Evolutionary conservation across 2,797 vertebrate species (phyloP).

Genomic region (Notoglanidium macrostoma): DNA sequence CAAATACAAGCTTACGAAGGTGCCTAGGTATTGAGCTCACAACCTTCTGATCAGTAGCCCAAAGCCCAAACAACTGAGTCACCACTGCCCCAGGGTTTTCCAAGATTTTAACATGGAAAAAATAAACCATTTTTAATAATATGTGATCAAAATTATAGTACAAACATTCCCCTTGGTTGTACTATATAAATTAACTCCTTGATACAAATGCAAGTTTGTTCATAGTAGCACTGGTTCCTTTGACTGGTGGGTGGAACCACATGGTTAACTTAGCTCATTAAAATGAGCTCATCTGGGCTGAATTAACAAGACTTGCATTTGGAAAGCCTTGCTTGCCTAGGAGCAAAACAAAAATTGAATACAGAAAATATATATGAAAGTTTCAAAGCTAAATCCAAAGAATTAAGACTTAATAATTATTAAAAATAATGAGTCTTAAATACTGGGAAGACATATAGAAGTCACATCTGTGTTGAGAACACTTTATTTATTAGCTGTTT

Average conservation of each 20-base stretch:
- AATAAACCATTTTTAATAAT: background rate
- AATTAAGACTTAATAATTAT: background rate
- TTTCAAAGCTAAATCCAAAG: background rate
- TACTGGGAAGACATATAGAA: background rate
- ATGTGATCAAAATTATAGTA: background rate
- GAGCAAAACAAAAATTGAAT: constrained; percentile 23
- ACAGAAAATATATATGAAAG: background rate
- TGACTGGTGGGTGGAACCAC: background rate
- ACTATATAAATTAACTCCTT: background rate
- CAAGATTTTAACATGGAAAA: background rate
- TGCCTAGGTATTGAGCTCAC: background rate
- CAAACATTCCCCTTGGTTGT: background rate
- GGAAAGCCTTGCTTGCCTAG: background rate
- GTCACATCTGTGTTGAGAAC: background rate
- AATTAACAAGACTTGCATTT: constrained; percentile 22
- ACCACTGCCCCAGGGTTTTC: too few relatives aligned
- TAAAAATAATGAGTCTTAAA: background rate
- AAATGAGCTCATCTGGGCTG: constrained; percentile 35
- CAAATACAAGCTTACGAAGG: background rate
- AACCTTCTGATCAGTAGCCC: background rate
- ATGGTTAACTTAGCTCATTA: background rate
- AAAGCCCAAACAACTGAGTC: background rate
- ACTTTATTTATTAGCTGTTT: background rate
- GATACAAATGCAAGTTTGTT: background rate
- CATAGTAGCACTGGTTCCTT: background rate